phyloP scores from a whole-genome alignment of 2,113 vertebrate genomes.

The Myotis brandtii region DNA sequence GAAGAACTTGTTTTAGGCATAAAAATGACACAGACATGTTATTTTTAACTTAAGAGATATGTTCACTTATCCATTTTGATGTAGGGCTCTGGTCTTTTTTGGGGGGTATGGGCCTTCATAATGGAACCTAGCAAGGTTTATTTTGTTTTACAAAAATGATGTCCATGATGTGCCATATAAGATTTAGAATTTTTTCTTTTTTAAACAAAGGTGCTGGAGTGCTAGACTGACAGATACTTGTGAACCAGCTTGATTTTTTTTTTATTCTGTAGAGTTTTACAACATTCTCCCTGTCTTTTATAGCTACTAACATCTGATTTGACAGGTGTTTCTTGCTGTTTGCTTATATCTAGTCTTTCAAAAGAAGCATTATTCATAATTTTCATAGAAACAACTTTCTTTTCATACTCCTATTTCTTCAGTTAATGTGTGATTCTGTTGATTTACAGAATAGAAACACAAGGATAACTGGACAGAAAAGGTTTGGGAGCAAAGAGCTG shows the following conservation, averaged over 20 bases:
- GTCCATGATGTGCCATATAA: neutral
- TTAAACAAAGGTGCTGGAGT: neutral
- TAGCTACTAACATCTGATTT: neutral
- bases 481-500: neutral
- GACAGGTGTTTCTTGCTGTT: neutral
- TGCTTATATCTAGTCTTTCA: neutral
- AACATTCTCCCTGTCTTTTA: neutral
- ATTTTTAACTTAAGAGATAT: slow-evolving; percentile 19
- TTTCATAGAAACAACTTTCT: neutral
- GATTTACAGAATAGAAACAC: neutral
- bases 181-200: neutral
- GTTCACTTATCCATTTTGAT: neutral
- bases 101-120: neutral
- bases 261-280: slow-evolving; percentile 6
- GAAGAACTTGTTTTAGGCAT: neutral
- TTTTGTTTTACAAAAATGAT: neutral
- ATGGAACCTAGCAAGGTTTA: neutral
- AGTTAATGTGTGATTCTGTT: neutral
- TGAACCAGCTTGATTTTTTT: neutral
- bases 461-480: neutral
- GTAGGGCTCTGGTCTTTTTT: slow-evolving; percentile 8
- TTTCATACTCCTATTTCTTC: neutral
- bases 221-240: neutral
- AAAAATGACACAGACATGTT: neutral
- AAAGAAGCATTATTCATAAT: neutral